Base-by-base conservation (phyloP, 2,113 vertebrate genomes). In the Paraplagusia blochii region DNA sequence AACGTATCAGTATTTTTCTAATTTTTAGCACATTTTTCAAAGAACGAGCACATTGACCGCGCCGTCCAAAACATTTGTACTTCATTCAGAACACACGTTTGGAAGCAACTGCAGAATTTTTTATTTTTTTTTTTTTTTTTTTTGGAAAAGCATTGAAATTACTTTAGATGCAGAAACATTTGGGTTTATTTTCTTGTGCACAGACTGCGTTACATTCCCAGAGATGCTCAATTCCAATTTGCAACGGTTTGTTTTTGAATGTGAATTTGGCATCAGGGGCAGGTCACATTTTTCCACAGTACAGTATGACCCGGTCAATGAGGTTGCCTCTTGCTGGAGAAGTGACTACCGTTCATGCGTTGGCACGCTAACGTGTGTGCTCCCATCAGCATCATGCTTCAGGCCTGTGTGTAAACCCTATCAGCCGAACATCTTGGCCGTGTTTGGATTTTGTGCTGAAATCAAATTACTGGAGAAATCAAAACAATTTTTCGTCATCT, bases 1-100 rank as follows among this genome's bases (percentile, higher is more conserved):
- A 7, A 13, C 29, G 8, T 29, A 72, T 65, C 50, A 49, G 61
- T 58, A 58, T 69, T 52, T 46, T 47, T 45, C 13, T 57, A 60
- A 79, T 63, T 53, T 59, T 17, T 29, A 33, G 47, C 54, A 64
- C 35, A 38, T 69, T 66, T 66, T 61, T 59, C 39, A 29, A 36
- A 52, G 59, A 19, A 44, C 38, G 56, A 54, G 17, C 40, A 13
- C 43, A 12, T 44, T 50, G 59, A 17, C 40, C 12, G 16, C 62
- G 69, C 54, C 74, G 49, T 17, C 11, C 51, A 54, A 33, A 54
- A n/a, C 63, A 50, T 58, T 59, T 42, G 18, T 51, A 15, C 60
- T 74, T 80, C 63, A 83, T 75, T 76, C 7, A 53, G 72, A 83
- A 66, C 77, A 81, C 44, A 66, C 66, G 53, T 55, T 44, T 69